Conservation (phyloP, 2,113 vertebrate species). For the Hyaena hyaena region DNA sequence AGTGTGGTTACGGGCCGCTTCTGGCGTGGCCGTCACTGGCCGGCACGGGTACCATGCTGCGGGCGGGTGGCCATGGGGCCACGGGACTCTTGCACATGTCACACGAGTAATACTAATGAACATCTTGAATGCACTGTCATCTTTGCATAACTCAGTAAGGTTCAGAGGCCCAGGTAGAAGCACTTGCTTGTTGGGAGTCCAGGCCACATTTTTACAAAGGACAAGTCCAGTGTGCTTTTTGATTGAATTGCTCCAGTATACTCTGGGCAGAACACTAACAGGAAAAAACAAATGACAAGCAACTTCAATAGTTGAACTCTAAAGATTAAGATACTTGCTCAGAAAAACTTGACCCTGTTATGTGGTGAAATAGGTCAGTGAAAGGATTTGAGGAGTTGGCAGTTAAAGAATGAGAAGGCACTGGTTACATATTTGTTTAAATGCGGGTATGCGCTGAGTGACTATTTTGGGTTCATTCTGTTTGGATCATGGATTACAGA, state of each 20-base stretch:
- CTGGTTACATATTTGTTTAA: neutral
- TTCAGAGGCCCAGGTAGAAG: neutral
- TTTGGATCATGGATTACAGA: constrained; percentile 52
- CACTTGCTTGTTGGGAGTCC: neutral
- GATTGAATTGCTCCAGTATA: neutral
- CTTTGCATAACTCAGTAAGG: neutral
- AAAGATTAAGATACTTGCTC: neutral
- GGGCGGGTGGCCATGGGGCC: no score
- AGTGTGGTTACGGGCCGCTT: neutral
- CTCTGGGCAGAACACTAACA: neutral
- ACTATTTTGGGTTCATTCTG: neutral
- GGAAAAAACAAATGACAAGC: neutral
- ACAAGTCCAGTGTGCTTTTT: neutral
- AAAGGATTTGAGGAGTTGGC: neutral
- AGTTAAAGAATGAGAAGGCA: neutral
- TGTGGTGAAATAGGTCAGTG: neutral
- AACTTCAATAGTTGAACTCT: neutral
- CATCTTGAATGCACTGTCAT: neutral
- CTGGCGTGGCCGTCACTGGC: neutral
- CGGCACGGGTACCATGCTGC: accelerated
- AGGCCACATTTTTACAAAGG: neutral
- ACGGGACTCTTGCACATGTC: neutral
- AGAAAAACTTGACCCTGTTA: neutral
- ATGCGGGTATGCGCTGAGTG: neutral
- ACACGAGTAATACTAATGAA: neutral